Base-by-base conservation (phyloP, 2,888 invertebrate genomes). In the Bugula neritina region DNA sequence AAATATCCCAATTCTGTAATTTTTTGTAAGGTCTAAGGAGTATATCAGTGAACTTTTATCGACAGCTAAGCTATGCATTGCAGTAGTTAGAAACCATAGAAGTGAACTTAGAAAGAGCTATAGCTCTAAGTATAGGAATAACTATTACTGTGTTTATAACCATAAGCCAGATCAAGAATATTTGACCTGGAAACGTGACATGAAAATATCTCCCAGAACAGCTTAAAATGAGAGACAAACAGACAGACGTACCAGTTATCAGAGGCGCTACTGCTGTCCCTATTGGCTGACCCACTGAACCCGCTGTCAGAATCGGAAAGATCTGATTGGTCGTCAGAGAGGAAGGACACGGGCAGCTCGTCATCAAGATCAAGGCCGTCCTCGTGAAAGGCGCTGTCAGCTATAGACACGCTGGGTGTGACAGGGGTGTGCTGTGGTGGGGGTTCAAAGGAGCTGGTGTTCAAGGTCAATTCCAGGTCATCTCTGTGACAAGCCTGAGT, bases 291-390 rank as follows among this genome's bases (percentile, higher is more conserved):
- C 2, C 63, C 63, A n/a, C 63, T 63, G 31, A 63, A 63, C 5
- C 63, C 63, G 63, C 63, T 63, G n/a, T 63, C 63, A 25, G 25
- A 63, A n/a, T 63, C 63, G 63, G 63, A 63, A 13, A 63, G 5
- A 31, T 63, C 63, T 31, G 63, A 63, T 25, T 55, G 55, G 23
- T 55, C 55, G 13, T 63, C 63, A 29, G 63, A 63, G 29, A 27
- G 13, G 27, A 13, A 63, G 17, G 43, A 43, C 10, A 17, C 17
- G 43, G 43, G 5, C 10, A 43, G 43, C 43, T 10, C 17, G 43
- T 43, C 43, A 43, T 43, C 43, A 5, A 43, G 43, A 43, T 43
- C 43, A 5, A 17, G 5, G 17, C 17, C 17, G 43, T 43, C 43
- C 43, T 43, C 43, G 43, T 43, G 5, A 17, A 43, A 43, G 5